A percentile compares a stretch with the other conserved stretches of the same genome.
These are phyloP conservation scores for Lasioglossum villosulum DNA, from an alignment of 2,888 invertebrate species.

Conservation along the genomic window DNA sequence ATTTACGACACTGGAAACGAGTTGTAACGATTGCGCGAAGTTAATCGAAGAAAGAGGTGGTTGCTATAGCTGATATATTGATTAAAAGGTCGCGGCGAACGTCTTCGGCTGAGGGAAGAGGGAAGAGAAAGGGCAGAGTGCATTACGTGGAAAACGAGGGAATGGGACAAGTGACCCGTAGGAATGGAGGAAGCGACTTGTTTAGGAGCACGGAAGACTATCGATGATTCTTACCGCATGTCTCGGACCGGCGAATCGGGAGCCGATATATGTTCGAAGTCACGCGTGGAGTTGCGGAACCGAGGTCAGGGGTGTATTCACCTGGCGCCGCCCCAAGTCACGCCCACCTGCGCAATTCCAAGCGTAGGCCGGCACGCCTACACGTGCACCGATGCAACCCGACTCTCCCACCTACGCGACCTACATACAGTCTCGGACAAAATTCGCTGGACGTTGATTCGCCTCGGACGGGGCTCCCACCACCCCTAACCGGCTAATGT, in stretches of 20 bases:
- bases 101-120: neutral
- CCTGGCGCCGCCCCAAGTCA: conserved; percentile 84
- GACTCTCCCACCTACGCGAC: conserved; percentile 59
- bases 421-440: conserved; percentile 51
- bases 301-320: conserved; percentile 80
- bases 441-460: conserved; percentile 44
- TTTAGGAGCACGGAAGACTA: conserved; percentile 8
- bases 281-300: conserved; percentile 68
- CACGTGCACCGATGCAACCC: conserved; percentile 71
- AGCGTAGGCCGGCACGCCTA: conserved; percentile 80
- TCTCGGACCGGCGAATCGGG: conserved; percentile 33
- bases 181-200: conserved; percentile 10
- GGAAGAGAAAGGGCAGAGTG: neutral
- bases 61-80: neutral
- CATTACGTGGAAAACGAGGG: neutral
- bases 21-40: too few species aligned
- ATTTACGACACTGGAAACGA: neutral
- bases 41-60: neutral
- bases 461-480: conserved; percentile 10
- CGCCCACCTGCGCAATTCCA: conserved; percentile 83
- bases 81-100: neutral
- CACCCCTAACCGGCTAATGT: neutral
- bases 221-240: conserved; percentile 43
- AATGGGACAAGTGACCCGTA: conserved; percentile 5
- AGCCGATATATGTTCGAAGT: conserved; percentile 69